Evolutionary conservation across 2,888 invertebrate species (phyloP), one percentile per base, ranked within the genome.

Genomic region (Pseudococcus jackbeardsleyi): DNA sequence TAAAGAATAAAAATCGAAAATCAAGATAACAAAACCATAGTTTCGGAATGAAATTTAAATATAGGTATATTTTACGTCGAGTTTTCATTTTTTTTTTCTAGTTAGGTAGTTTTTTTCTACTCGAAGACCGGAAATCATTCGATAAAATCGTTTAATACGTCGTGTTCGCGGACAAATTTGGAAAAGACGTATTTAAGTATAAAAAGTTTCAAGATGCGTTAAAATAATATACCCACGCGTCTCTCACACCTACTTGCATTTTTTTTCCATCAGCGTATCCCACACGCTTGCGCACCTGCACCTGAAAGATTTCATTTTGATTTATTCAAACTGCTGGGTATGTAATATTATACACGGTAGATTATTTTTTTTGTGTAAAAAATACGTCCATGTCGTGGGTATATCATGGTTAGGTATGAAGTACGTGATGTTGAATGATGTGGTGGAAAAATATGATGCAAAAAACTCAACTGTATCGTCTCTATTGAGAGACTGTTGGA

Each of bases 201-300:
- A 42, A 79, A 39, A 79, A 79, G 39, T 19, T 79, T 79, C 42
- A 42, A 79, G 79, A 72, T 79, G 11, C 42, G 79, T 79, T 22
- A 42, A 79, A 79, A 79, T 79, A 42, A 79, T 42, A 42, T 79
- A 79, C 79, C 79, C 79, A 79, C 79, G 79, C 79, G 39, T 3
- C 79, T 79, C 79, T 79, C 79, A 79, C 79, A 42, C 79, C 79
- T 79, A 79, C 79, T 26, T 79, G 42, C 42, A 79, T 79, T 39
- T 79, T 59, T 79, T 79, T 79, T n/a, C n/a, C 42, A 42, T 42
- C 79, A 26, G 7, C n/a, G n/a, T 12, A n/a, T 79, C 79, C 79
- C 26, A 33, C 79, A 79, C 79, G 79, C 79, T 46, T 46, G 79
- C 17, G 79, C 79, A 79, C 79, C 79, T 79, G 79, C 26, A 33